Evolutionary conservation across 2,797 vertebrate species (phyloP), one percentile per base, ranked within the genome.

Genomic region (Limnodromus scolopaceus): DNA sequence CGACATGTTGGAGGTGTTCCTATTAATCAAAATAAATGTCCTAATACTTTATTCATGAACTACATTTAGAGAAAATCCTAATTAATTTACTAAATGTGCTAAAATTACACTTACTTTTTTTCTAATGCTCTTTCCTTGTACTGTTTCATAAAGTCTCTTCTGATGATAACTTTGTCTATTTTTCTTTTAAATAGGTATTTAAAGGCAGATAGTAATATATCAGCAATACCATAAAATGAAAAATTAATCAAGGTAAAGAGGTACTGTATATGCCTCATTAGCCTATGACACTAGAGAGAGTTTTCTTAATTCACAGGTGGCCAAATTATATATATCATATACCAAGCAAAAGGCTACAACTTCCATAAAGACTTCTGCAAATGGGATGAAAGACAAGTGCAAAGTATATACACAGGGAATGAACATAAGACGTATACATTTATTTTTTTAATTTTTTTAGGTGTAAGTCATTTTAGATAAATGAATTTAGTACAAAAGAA

Each of bases 161-260:
- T 94, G 89, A 91, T 79, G 46, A 71, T 69, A 95, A 92, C 55
- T 93, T 78, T 41, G 82, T 78, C 85, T 94, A 78, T 90, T 92
- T 90, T 60, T 90, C 92, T 91, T 87, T 96, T 96, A 92, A 93
- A 97, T 57, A 41, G 13, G 11, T 61, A 91, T 88, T 90, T 80
- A 69, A 88, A 92, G 53, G 36, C 32, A 51, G 15, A 76, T 3
- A 69, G 23, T 14, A 87, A 84, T 64, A 89, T 89, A 84, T 75
- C 66, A 89, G 53, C 51, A 75, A 58, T 41, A 68, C 10, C 53
- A 78, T 53, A 86, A 71, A 85, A 60, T 55, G 53, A 90, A 76
- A 88, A 91, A 39, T 45, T 55, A 71, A 94, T 61, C 94, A 84
- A 92, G 68, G 46, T 55, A 36, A 63, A 32, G 14, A 32, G 32